A percentile compares a stretch with the other conserved stretches of the same genome.
These are phyloP conservation scores for Cantharis lateralis DNA, from an alignment of 2,888 invertebrate species.

Conservation along the genomic window DNA sequence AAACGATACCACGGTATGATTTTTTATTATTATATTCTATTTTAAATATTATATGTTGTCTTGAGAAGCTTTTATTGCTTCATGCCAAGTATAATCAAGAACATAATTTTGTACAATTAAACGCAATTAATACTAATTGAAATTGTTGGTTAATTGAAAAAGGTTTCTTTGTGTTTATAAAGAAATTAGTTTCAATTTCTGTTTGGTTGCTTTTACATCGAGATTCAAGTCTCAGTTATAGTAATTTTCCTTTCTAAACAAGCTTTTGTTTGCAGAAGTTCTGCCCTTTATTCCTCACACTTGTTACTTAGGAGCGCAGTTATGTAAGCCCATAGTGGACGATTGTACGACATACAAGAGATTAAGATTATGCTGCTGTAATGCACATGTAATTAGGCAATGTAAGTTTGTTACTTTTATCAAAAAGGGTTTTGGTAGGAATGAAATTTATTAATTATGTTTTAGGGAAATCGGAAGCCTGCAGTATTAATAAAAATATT, in stretches of 20 bases:
- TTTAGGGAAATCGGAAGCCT: conserved; percentile 31
- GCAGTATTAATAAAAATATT: background rate
- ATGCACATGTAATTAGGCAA: conserved; percentile 61
- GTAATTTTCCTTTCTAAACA: conserved; percentile 5
- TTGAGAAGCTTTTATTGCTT: background rate
- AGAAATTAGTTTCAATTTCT: background rate
- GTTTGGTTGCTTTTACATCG: background rate
- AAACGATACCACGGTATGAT: conserved; percentile 61
- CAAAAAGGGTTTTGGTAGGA: background rate
- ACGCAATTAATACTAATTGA: background rate
- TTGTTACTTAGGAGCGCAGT: conserved; percentile 66
- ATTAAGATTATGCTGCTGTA: conserved; percentile 70
- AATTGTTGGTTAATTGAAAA: background rate
- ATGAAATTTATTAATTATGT: conserved; percentile 8
- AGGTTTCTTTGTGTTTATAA: background rate
- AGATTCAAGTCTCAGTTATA: background rate
- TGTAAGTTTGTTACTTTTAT: conserved; percentile 58
- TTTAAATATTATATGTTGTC: background rate
- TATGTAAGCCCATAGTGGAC: conserved; percentile 63
- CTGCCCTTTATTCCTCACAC: conserved; percentile 72
- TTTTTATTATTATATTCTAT: background rate
- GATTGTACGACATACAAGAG: conserved; percentile 68
- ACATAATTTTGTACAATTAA: background rate
- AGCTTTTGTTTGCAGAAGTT: conserved; percentile 59
- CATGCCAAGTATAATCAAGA: background rate